Evolutionary conservation across 2,113 vertebrate genomes (phyloP).

Genomic region (Lucifuga dentata): DNA sequence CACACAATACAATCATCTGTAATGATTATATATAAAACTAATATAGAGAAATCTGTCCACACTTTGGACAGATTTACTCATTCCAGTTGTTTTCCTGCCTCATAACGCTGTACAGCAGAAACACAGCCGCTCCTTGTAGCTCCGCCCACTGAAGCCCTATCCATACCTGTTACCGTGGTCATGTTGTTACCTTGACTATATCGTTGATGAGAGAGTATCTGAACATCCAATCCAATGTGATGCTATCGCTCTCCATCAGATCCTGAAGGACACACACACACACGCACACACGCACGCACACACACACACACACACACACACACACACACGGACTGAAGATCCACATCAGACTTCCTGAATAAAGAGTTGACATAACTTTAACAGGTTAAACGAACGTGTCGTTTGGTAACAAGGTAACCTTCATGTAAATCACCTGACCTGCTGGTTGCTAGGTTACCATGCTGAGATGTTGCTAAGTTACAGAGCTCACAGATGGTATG

Average conservation of each 20-base stretch:
- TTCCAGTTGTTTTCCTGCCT: too few species aligned
- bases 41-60: too few species aligned
- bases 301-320: conserved; percentile 4
- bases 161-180: neutral
- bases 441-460: conserved; percentile 59
- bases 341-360: too few species aligned
- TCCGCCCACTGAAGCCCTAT: neutral
- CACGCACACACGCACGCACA: conserved; percentile 3
- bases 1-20: too few species aligned
- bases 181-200: conserved; percentile 88
- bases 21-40: too few species aligned
- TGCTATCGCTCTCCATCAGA: conserved; percentile 94
- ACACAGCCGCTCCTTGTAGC: neutral
- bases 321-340: too few species aligned
- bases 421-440: conserved; percentile 18
- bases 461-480: conserved; percentile 54
- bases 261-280: conserved; percentile 81
- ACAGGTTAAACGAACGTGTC: too few species aligned
- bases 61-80: too few species aligned
- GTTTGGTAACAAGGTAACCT: conserved; percentile 33
- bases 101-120: neutral
- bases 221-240: conserved; percentile 97
- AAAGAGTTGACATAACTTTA: too few species aligned
- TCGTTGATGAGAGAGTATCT: conserved; percentile 93
- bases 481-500: conserved; percentile 14